Evolutionary conservation across 2,888 invertebrate species (phyloP), one percentile per base, ranked within the genome.

Genomic region (Lysandra coridon): DNA sequence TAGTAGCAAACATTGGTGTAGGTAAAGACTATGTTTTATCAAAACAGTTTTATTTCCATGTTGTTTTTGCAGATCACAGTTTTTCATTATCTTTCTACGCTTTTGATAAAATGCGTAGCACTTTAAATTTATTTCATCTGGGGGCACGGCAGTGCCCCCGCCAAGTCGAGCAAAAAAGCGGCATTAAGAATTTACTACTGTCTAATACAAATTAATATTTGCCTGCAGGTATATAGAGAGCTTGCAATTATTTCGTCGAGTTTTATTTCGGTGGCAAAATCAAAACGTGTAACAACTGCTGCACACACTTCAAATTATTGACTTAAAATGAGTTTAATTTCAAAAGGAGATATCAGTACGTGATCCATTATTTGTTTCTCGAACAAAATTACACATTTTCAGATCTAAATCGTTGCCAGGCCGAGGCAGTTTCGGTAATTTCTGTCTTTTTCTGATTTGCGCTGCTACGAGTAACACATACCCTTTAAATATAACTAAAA

Each of bases 341-440:
- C 73, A 73, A 80, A 82, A 82, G 82, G 82, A 81, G 81, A 79
- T 79, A 80, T 78, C 74, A 80, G 80, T 78, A 82, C 81, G 81
- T 82, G 81, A 80, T 82, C 76, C 62, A 60, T 78, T 75, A 75
- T 79, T 74, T 78, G 80, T 80, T 80, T 69, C 80, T 80, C 78
- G 79, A 49, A 78, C 73, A 73, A 82, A 81, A 82, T 82, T 82
- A 80, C 78, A 64, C 80, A 81, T 80, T 78, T 79, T 76, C 62
- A 23, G 23, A 73, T 33, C 4, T 62, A 49, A 60, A 12, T 64
- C 33, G 33, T 33, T 69, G 14, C 14, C 69, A 14, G 69, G 33
- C 17, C 30, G 23, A 12, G 1, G 12, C 14, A 53, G 57, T 57
- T 57, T 69, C 33, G 12, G 33, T 69, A 69, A 33, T 69, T 69